Evolutionary conservation across 2,888 invertebrate species (phyloP), one percentile per base, ranked within the genome.

Genomic region (Acleris emargana): DNA sequence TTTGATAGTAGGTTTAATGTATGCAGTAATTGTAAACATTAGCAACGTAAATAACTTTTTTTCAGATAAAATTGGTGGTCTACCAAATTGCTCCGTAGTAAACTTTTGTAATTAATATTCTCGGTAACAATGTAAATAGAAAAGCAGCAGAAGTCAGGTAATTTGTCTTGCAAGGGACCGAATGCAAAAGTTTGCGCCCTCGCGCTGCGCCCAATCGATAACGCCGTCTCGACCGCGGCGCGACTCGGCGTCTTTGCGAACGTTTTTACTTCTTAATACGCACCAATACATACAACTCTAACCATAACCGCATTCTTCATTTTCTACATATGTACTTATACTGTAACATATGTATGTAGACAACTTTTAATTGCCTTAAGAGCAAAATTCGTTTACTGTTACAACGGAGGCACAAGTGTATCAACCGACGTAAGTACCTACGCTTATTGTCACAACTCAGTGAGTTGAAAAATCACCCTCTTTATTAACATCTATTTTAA

Each of bases 191-290:
- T 87, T 89, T 79, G 76, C 80, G 80, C 80, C 77, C 76, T 72
- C 77, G 78, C 78, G 45, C 20, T 81, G 82, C 82, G 81, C 82
- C 81, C 79, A 89, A 90, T 91, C 89, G 85, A 90, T 91, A 91
- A 86, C 81, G 84, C 82, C 79, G 85, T 88, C 88, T 87, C 86
- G 73, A 73, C 70, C 75, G 73, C 74, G 72, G 73, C 67, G 68
- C 67, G 67, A 64, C 63, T 73, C 68, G 71, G 72, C 69, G 67
- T 69, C 67, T 72, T 70, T 58, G 63, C 51, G 58, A 66, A 51
- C 49, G 45, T 53, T 43, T 43, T 60, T 20, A 57, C 47, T 61
- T 59, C 51, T 52, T 38, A 52, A 64, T 58, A 61, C 42, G 38
- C 18, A 51, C 13, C 43, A 6, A 45, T n/a, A 45, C 45, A 45